phyloP scores from a whole-genome alignment of 2,888 invertebrate genomes.

The Liposcelis brunnea region DNA sequence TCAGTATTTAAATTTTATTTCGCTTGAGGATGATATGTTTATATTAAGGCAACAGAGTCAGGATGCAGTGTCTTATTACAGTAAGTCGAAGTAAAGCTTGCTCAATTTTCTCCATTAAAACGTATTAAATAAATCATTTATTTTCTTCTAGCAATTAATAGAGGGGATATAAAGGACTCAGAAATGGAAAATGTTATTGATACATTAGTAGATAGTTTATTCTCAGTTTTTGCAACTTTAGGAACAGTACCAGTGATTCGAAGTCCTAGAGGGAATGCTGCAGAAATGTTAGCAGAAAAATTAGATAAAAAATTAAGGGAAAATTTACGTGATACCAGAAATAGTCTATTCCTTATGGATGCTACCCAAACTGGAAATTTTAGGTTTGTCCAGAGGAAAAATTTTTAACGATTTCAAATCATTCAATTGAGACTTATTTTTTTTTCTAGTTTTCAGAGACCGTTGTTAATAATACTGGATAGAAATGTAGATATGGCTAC shows the following conservation, averaged over 20 bases:
- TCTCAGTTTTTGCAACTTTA: constrained; percentile 93
- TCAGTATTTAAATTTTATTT: constrained; percentile 97
- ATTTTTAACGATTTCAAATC: too few species aligned
- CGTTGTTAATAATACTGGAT: constrained; percentile 80
- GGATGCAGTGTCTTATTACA: constrained; percentile 81
- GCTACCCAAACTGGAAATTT: constrained; percentile 50
- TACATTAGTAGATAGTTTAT: constrained; percentile 85
- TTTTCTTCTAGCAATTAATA: constrained; percentile 61
- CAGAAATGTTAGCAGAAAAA: constrained; percentile 95
- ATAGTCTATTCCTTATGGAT: constrained; percentile 84
- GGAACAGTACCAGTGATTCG: constrained; percentile 81
- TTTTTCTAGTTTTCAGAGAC: constrained; percentile 76
- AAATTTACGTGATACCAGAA: constrained; percentile 90
- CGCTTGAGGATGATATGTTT: constrained; percentile 95
- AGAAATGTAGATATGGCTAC: constrained; percentile 94
- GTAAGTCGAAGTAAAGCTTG: constrained; percentile 29
- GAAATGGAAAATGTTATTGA: constrained; percentile 94
- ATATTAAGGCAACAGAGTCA: constrained; percentile 55
- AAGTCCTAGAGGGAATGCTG: constrained; percentile 88
- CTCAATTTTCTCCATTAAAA: background rate
- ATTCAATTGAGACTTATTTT: too few species aligned
- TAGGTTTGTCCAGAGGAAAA: too few species aligned
- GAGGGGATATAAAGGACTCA: constrained; percentile 81
- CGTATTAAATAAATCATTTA: background rate
- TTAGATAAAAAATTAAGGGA: constrained; percentile 93